Base-by-base conservation (phyloP, 2,113 vertebrate genomes). In the Todiramphus chloris region DNA sequence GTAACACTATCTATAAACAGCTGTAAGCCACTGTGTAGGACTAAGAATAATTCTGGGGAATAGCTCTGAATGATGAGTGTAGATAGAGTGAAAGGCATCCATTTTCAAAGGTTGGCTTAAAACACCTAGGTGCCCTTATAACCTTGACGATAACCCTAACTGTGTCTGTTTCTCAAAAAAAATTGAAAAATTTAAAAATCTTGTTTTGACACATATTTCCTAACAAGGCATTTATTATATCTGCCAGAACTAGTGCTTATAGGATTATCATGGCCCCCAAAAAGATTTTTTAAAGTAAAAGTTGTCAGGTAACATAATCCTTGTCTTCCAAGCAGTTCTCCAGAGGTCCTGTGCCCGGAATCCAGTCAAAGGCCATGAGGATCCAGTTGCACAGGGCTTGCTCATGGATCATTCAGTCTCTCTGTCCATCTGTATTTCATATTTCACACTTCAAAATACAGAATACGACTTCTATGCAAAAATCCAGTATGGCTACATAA, bases 391-490 rank as follows among this genome's bases (percentile, higher is more conserved):
- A 66, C 15, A 39, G 41, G 44, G 5, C 35, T 94, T 79, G 37
- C 24, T 79, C 21, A 51, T 0, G 0, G 17, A 72, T 51, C 39
- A 25, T 58, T 87, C 66, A 66, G 39, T 68, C 75, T 76, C 85
- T 90, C 67, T 85, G 27, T 83, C 58, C 43, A 69, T 62, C 84
- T 82, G 19, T 82, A 94, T 84, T 89, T 64, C 66, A 64, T 58
- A 91, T 75, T 96, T 92, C 74, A 72, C 89, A 95, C 83, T 30
- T 93, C 81, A 75, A 79, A 94, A 77, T 33, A 77, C 72, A 89
- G 76, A 77, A 39, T 44, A 78, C 1, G 1, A 87, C 50, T 94
- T 73, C 76, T 30, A 73, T 41, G 33, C 35, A 93, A 93, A 91
- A 91, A 87, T 75, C 62, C 70, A 76, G 69, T 53, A 48, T 46